These are phyloP conservation scores for Podarcis lilfordi DNA, from an alignment of 2,797 vertebrate genomes.

Conservation along the genomic window DNA sequence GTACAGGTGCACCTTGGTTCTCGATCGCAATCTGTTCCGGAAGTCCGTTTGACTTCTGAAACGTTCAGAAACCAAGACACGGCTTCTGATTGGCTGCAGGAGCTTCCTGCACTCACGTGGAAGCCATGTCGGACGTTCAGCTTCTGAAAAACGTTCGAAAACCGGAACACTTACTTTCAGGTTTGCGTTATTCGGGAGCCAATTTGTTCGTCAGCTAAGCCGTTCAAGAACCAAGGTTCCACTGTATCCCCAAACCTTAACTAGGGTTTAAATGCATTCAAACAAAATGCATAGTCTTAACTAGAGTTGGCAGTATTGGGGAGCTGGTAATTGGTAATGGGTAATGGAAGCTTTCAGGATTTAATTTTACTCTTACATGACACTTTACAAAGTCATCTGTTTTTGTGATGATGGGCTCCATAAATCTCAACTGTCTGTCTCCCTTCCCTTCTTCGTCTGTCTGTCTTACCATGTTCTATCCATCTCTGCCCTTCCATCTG, in stretches of 20 bases:
- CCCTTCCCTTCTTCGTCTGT: slow-evolving; percentile 52
- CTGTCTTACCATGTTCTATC: slow-evolving; percentile 59
- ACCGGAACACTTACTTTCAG: no score
- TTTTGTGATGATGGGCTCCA: slow-evolving; percentile 65
- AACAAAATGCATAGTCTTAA: slow-evolving; percentile 51
- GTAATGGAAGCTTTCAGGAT: slow-evolving; percentile 39
- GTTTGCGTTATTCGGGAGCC: no score
- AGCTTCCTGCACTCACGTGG: no score
- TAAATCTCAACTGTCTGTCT: slow-evolving; percentile 65
- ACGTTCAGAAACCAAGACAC: no score
- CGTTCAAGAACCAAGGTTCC: no score
- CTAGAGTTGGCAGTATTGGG: slow-evolving; percentile 54
- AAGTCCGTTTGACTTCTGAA: no score
- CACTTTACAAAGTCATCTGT: slow-evolving; percentile 57
- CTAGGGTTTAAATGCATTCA: slow-evolving; percentile 46
- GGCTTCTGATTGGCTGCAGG: no score
- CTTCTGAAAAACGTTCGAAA: no score
- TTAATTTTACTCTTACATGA: slow-evolving; percentile 64
- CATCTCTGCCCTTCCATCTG: slow-evolving; percentile 67
- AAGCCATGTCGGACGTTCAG: no score
- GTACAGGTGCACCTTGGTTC: no score
- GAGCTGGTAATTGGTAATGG: slow-evolving; percentile 59
- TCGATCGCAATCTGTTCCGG: no score
- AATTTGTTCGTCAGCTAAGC: no score
- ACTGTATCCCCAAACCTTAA: not conserved